Evolutionary conservation across 2,113 vertebrate species (phyloP).

Genomic region (Gobio gobio): DNA sequence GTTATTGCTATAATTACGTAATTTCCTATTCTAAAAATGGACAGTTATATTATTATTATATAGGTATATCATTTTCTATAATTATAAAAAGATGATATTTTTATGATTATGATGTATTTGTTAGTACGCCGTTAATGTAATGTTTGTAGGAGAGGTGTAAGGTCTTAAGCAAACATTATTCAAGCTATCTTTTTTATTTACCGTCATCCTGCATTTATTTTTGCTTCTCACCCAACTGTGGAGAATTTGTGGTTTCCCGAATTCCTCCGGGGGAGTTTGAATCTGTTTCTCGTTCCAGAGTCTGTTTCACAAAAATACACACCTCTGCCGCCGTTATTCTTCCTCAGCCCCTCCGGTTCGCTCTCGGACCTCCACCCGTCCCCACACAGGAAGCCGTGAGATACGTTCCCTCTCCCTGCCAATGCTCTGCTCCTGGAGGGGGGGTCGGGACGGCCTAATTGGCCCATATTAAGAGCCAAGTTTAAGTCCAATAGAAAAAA

Average conservation of each 20-base stretch:
- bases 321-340: constrained; percentile 1
- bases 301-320: constrained; percentile 7
- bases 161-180: constrained; percentile 26
- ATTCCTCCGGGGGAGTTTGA: constrained; percentile 5
- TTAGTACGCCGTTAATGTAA: neutral
- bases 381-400: neutral
- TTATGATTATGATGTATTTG: neutral
- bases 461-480: constrained; percentile 52
- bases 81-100: neutral
- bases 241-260: constrained; percentile 29
- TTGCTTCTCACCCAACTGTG: constrained; percentile 7
- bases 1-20: neutral
- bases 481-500: constrained; percentile 49
- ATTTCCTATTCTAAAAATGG: neutral
- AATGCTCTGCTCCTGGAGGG: neutral
- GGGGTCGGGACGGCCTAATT: neutral
- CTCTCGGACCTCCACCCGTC: constrained; percentile 19
- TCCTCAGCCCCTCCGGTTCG: constrained; percentile 1
- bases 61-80: neutral
- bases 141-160: constrained; percentile 8
- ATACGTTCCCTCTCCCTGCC: constrained; percentile 8
- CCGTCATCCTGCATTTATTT: constrained; percentile 13
- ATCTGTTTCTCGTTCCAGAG: constrained; percentile 14
- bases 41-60: neutral
- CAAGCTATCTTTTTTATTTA: constrained; percentile 23